Conservation (phyloP, 2,888 invertebrate species). For the Drosophila kokeensis region DNA sequence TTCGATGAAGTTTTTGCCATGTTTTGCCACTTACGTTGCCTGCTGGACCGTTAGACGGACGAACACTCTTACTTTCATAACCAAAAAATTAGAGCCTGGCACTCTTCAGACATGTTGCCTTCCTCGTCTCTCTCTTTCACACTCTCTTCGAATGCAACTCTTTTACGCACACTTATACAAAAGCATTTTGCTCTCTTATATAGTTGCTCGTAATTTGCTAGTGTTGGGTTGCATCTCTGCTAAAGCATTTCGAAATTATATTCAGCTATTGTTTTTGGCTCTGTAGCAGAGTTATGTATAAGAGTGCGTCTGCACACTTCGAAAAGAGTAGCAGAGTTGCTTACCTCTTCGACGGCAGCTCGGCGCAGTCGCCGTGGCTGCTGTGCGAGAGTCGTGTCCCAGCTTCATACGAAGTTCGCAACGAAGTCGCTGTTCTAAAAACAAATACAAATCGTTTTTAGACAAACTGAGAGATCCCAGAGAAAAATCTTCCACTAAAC, state of each 20-base stretch:
- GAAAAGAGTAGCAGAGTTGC: constrained; percentile 47
- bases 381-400: constrained; percentile 52
- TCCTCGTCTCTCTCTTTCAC: constrained; percentile 4
- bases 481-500: constrained; percentile 1
- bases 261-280: constrained; percentile 55
- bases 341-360: constrained; percentile 27
- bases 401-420: constrained; percentile 21
- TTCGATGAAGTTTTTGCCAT: constrained; percentile 62
- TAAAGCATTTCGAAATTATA: constrained; percentile 51
- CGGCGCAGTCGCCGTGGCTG: constrained; percentile 49
- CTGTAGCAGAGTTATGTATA: constrained; percentile 47
- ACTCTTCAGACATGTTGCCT: constrained; percentile 58
- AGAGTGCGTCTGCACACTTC: constrained; percentile 66
- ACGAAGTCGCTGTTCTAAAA: constrained; percentile 56
- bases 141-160: constrained; percentile 26
- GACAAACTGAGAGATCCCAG: constrained; percentile 36
- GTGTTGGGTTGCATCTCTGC: constrained; percentile 27
- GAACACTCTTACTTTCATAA: constrained; percentile 70
- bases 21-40: constrained; percentile 32
- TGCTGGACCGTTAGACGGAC: constrained; percentile 13
- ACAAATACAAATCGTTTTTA: constrained; percentile 54
- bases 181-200: neutral
- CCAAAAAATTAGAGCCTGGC: constrained; percentile 50
- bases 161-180: constrained; percentile 24
- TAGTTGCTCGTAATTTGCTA: neutral